A percentile compares a stretch with the other conserved stretches of the same genome.
Conservation (phyloP, 2,113 vertebrate species). For the Patagioenas fasciata region DNA sequence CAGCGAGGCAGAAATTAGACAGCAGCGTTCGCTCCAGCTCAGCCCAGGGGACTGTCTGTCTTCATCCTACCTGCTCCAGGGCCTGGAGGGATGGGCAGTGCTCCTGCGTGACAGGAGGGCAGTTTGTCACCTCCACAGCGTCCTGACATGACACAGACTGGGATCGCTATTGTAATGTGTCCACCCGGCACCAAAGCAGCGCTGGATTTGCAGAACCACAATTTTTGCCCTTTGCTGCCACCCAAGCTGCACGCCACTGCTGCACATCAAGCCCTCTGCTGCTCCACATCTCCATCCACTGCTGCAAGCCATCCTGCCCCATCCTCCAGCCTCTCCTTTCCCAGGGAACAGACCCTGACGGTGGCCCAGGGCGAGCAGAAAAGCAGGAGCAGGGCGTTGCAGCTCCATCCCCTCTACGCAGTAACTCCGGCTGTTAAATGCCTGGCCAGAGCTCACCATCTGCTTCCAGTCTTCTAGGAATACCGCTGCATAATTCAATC, state of each 20-base stretch:
- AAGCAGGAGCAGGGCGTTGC: neutral
- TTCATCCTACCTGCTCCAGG: neutral
- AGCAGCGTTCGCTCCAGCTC: neutral
- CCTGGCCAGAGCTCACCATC: constrained; percentile 69
- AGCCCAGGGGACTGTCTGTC: neutral
- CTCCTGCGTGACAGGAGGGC: neutral
- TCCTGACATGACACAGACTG: neutral
- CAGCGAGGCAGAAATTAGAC: neutral
- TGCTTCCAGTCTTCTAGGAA: constrained; percentile 71
- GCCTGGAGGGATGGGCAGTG: neutral
- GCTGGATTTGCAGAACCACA: neutral
- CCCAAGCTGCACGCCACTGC: neutral
- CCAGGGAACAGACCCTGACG: neutral
- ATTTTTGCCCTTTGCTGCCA: neutral
- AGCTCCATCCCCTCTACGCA: neutral
- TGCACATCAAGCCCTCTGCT: neutral
- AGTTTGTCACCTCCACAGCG: neutral
- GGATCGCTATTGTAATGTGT: neutral
- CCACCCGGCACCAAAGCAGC: neutral
- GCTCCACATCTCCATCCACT: neutral
- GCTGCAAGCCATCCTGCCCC: neutral
- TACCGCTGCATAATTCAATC: constrained; percentile 65
- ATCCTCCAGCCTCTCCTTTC: neutral
- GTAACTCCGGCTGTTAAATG: constrained; percentile 63
- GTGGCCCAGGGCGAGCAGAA: neutral